Evolutionary conservation across 2,797 vertebrate genomes (phyloP).

Genomic region (Graptemys geographica): DNA sequence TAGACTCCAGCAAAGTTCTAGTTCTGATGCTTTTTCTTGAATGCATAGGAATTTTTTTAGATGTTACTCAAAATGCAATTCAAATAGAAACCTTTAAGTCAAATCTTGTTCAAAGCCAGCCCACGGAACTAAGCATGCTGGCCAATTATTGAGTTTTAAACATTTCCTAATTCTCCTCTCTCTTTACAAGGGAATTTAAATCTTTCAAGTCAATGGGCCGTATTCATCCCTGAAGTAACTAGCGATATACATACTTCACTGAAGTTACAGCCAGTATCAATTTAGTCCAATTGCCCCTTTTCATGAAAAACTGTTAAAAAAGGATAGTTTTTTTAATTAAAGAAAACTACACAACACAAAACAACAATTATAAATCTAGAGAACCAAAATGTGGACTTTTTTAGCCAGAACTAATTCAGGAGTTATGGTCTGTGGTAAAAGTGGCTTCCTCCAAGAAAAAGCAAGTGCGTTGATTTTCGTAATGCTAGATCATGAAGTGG

Average conservation of each 20-base stretch:
- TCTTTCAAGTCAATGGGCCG: background rate
- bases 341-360: too few relatives aligned
- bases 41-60: background rate
- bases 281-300: background rate
- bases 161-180: background rate
- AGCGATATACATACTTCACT: rapidly evolving
- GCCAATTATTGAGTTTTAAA: rapidly evolving
- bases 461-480: background rate
- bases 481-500: background rate
- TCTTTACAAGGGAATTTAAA: background rate
- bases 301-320: constrained; percentile 7
- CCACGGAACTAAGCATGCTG: constrained; percentile 5
- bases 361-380: too few relatives aligned
- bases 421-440: background rate
- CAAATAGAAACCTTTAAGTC: background rate
- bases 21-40: background rate
- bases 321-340: background rate
- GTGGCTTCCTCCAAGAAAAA: background rate
- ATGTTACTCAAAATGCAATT: background rate
- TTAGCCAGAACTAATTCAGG: background rate
- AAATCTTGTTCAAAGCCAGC: background rate
- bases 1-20: constrained; percentile 27
- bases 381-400: background rate
- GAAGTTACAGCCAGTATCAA: background rate
- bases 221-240: background rate